These are phyloP conservation scores for Epinephelus malabaricus DNA, from an alignment of 2,797 vertebrate species.

Conservation along the genomic window DNA sequence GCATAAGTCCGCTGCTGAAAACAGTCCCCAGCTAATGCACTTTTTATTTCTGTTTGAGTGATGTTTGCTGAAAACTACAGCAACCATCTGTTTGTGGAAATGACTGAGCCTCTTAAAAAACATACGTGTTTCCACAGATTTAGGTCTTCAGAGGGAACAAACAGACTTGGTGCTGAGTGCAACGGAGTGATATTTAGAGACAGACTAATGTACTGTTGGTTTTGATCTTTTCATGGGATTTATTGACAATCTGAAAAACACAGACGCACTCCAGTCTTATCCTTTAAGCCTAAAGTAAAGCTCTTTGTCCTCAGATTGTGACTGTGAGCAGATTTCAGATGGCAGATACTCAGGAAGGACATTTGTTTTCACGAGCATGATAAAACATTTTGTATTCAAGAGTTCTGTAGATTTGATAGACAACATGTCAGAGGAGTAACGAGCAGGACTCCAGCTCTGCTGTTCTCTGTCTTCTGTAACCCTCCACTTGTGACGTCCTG, in stretches of 20 bases:
- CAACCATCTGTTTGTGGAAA: too few relatives aligned
- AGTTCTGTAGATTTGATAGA: neutral
- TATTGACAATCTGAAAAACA: slow-evolving; percentile 31
- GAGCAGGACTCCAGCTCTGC: neutral
- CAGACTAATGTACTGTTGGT: neutral
- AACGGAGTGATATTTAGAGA: neutral
- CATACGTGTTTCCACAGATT: neutral
- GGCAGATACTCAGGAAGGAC: neutral
- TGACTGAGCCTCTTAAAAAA: too few relatives aligned
- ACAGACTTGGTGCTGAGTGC: neutral
- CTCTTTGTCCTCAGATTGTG: slow-evolving; percentile 6
- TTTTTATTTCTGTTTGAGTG: too few relatives aligned
- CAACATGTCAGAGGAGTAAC: neutral
- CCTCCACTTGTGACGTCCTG: slow-evolving; percentile 5
- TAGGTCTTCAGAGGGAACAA: neutral
- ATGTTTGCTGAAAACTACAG: too few relatives aligned
- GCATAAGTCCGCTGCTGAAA: too few relatives aligned
- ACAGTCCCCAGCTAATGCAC: too few relatives aligned
- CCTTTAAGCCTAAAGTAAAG: slow-evolving; percentile 35
- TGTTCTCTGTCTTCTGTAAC: slow-evolving; percentile 10
- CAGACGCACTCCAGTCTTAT: slow-evolving; percentile 10
- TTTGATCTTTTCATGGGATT: slow-evolving; percentile 30
- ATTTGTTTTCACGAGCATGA: neutral
- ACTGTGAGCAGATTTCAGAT: neutral
- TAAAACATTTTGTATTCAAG: neutral